Evolutionary conservation across 2,888 invertebrate genomes (phyloP), one percentile per base, ranked within the genome.

Genomic region (Biston betularia): DNA sequence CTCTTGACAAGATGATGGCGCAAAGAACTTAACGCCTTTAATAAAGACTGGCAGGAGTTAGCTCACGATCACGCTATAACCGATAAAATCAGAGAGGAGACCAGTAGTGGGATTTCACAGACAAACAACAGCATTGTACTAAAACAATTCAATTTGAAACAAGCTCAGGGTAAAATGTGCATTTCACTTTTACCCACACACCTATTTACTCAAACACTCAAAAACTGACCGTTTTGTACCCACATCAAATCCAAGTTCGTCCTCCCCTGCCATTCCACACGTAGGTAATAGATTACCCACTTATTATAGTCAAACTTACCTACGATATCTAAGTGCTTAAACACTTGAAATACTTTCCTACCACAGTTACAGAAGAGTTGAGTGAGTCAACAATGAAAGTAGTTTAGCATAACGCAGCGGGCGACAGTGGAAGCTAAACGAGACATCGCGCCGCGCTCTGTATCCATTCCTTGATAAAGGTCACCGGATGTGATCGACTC

Each of bases 281-380:
- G 49, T 49, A 49, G 15, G 60, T 38, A 50, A 59, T 60, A 60
- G 54, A 65, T 49, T 59, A 48, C 65, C 42, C 50, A 55, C 49
- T 65, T 65, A 55, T 65, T 60, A 54, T 24, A 15, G 53, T 14
- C n/a, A 64, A 58, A 66, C 59, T 50, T 68, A 68, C 49, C 44
- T 55, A 14, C 63, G 53, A 67, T 65, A 67, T 46, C 53, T 57
- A 63, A 70, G 72, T 66, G 50, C 68, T 60, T 63, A 70, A 65
- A 66, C 65, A 70, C 72, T 70, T 63, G 54, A 69, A 70, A 67
- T 48, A n/a, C 7, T n/a, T 63, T 48, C 45, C 48, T 54, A 42
- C 46, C 57, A 64, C 58, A 64, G 64, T 40, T 38, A 46, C 14
- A 7, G 46, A 9, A 9, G 46, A 34, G 15, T 40, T 42, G 40